Evolutionary conservation across 1,140 invertebrate genomes (phyloP).

Genomic region (Drosophila chauvacae): DNA sequence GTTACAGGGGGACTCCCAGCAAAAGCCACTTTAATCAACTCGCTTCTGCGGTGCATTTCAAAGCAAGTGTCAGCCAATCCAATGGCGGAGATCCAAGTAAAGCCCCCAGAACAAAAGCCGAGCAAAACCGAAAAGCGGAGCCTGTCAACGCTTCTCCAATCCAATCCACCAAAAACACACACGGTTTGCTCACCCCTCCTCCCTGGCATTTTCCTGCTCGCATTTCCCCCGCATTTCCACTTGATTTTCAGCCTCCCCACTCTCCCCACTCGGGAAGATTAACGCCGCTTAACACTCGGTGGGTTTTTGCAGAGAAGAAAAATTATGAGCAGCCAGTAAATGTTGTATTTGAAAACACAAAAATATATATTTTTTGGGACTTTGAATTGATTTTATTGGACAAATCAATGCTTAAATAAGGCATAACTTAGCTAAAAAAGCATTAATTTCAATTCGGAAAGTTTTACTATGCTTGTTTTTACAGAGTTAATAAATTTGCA

Average conservation of each 20-base stretch:
- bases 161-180: conserved; percentile 24
- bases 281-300: conserved; percentile 37
- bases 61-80: conserved; percentile 60
- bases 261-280: conserved; percentile 33
- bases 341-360: no score
- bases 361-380: no score
- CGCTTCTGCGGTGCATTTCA: conserved; percentile 70
- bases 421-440: not conserved
- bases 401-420: no score
- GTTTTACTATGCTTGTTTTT: no score
- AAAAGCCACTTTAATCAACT: conserved; percentile 78
- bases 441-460: not conserved
- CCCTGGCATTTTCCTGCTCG: not conserved
- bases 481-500: no score
- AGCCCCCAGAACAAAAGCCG: conserved; percentile 30
- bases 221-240: conserved; percentile 3
- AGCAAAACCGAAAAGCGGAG: conserved; percentile 32
- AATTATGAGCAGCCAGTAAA: not conserved
- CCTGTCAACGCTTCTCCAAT: conserved; percentile 43
- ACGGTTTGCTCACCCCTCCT: not conserved
- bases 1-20: conserved; percentile 11
- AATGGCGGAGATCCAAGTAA: conserved; percentile 48
- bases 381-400: no score
- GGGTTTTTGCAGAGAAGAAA: conserved; percentile 15
- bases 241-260: conserved; percentile 10